Evolutionary conservation across 2,888 invertebrate genomes (phyloP).

Genomic region (Campoplex nolae): DNA sequence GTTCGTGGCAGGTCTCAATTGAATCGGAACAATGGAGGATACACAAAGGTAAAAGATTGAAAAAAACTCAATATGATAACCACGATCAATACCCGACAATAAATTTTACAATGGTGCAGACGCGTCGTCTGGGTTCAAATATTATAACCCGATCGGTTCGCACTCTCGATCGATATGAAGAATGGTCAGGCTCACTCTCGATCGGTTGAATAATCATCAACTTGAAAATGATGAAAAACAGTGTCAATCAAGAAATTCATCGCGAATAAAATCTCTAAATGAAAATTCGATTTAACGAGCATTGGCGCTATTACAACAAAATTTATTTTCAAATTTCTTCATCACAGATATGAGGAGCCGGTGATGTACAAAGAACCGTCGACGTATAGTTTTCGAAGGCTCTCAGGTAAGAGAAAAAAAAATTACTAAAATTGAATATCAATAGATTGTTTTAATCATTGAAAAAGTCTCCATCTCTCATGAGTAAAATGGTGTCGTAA

Average conservation of each 20-base stretch:
- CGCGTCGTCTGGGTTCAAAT: not conserved
- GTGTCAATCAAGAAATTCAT: too few relatives aligned
- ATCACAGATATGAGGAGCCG: conserved; percentile 77
- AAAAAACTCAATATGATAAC: not conserved
- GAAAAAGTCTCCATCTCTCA: not conserved
- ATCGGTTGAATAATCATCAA: not conserved
- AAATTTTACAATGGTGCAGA: not conserved
- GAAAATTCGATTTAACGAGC: not conserved
- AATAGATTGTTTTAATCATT: not conserved
- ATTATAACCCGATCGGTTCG: not conserved
- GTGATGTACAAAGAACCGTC: conserved; percentile 75
- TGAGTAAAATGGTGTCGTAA: too few relatives aligned
- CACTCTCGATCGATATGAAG: too few relatives aligned
- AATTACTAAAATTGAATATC: not conserved
- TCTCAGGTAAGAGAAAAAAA: conserved; percentile 67
- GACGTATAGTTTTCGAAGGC: conserved; percentile 68
- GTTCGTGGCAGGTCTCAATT: conserved; percentile 54
- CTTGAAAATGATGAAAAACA: too few relatives aligned
- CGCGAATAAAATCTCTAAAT: too few relatives aligned
- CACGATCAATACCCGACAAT: not conserved
- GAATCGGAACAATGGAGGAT: conserved; percentile 77
- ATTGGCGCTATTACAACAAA: not conserved
- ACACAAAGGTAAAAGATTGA: conserved; percentile 77
- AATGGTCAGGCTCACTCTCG: not conserved
- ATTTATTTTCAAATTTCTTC: conserved; percentile 25